These are phyloP conservation scores for Bombus ignitus DNA, from an alignment of 1,140 invertebrate species.

Conservation along the genomic window DNA sequence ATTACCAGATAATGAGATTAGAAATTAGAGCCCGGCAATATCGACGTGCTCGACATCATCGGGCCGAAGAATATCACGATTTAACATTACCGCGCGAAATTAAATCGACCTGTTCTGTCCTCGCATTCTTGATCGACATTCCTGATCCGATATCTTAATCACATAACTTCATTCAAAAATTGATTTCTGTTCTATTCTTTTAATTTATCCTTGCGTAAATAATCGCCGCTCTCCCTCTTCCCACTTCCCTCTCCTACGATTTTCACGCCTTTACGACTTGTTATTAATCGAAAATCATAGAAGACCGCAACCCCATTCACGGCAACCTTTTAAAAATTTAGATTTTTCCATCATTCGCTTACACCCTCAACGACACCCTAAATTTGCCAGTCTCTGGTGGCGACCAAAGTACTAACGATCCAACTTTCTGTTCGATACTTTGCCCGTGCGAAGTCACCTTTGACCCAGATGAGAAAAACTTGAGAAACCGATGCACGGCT, in stretches of 20 bases:
- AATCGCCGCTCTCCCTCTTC: not conserved
- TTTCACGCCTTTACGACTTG: too few species aligned
- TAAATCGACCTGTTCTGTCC: not conserved
- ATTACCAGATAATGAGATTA: conserved; percentile 12
- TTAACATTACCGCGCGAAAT: not conserved
- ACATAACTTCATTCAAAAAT: not conserved
- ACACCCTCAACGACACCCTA: not conserved
- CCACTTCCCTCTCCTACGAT: too few species aligned
- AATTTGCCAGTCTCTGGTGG: not conserved
- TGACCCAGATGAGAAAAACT: conserved; percentile 53
- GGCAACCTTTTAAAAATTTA: not conserved
- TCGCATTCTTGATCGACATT: not conserved
- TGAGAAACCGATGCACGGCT: not conserved
- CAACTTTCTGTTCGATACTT: not conserved
- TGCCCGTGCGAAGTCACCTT: conserved; percentile 28
- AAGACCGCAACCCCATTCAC: not conserved
- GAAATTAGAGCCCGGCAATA: conserved; percentile 5
- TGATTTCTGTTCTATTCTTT: too few species aligned
- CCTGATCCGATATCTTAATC: not conserved
- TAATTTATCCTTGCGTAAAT: not conserved
- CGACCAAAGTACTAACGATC: not conserved
- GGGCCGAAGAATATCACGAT: not conserved
- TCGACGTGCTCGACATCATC: conserved; percentile 13
- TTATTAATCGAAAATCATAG: too few species aligned
- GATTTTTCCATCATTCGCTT: not conserved